phyloP scores from a whole-genome alignment of 2,888 invertebrate species.

The Sabatieria punctata region DNA sequence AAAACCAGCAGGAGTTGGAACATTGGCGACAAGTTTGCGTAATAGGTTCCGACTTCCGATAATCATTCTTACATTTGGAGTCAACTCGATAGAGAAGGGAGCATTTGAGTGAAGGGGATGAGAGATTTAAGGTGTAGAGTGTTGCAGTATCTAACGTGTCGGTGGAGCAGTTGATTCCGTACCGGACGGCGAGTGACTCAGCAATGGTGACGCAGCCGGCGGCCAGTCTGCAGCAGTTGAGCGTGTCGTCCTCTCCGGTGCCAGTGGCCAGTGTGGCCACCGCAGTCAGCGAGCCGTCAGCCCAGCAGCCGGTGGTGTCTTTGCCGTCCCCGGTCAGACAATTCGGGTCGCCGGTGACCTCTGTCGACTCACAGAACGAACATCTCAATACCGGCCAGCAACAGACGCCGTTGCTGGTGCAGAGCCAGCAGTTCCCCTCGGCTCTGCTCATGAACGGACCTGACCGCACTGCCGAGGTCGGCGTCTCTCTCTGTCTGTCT shows the following conservation, averaged over 20 bases:
- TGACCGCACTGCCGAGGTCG: too few species aligned
- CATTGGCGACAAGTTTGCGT: too few species aligned
- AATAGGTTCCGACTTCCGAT: too few species aligned
- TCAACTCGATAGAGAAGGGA: too few species aligned
- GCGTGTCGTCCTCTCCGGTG: neutral
- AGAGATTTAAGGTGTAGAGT: neutral
- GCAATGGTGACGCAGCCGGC: neutral
- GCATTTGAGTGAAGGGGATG: too few species aligned
- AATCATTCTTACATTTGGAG: too few species aligned
- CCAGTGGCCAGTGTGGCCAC: neutral
- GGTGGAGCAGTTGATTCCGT: neutral
- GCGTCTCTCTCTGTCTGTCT: too few species aligned
- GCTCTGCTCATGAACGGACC: too few species aligned
- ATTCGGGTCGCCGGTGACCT: neutral
- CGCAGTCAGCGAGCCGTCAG: neutral
- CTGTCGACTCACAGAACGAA: conserved; percentile 1
- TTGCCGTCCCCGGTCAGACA: neutral
- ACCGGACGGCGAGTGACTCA: neutral
- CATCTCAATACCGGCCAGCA: conserved; percentile 6
- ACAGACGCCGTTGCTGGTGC: too few species aligned
- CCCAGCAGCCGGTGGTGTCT: neutral
- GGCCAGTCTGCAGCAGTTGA: neutral
- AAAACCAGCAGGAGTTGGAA: too few species aligned
- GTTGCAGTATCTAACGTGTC: neutral
- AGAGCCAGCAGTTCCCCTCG: too few species aligned